Evolutionary conservation across 2,888 invertebrate species (phyloP), one percentile per base, ranked within the genome.

Genomic region (Scaptomyza caliginosa): DNA sequence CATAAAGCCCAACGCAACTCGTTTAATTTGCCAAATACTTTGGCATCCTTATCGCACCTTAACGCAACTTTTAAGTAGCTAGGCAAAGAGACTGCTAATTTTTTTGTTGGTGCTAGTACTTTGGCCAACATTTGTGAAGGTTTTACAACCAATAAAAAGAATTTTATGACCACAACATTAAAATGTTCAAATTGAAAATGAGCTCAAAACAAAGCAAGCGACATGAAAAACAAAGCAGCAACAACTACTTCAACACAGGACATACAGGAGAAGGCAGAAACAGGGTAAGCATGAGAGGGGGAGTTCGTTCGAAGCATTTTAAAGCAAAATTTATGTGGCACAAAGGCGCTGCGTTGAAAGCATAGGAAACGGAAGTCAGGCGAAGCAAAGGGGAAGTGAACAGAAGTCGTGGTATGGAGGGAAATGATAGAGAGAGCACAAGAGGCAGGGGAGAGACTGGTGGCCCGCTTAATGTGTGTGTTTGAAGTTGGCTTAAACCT

Each of bases 131-230:
- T 10, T 7, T 23, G 28, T 63, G 78, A 59, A 59, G 66, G 68
- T 81, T 81, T 81, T 81, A 81, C 87, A 81, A 71, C 87, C 81
- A 86, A 81, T 81, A 86, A 81, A 81, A 81, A 71, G 87, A 84
- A 86, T 84, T 81, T 81, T 81, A 81, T 81, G 87, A 81, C 87
- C 87, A 81, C 87, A 81, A 81, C 85, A 81, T 81, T 81, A 81
- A 81, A 81, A 81, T 81, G 85, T 77, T 86, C 78, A 81, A 81
- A 81, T 81, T 81, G 81, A 81, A 81, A 81, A 84, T 81, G 74
- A 68, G 80, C 77, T 70, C 67, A 86, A 84, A 77, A 86, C 74
- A 69, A 86, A 84, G 74, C 55, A 60, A 40, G 50, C 49, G 56
- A 72, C 58, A 68, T 59, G 63, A 66, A 57, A 64, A 45, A 17